A percentile compares a stretch with the other conserved stretches of the same genome.
phyloP scores from a whole-genome alignment of 37 sponge, comb jelly and placozoan genomes.

The Spongilla lacustris region DNA sequence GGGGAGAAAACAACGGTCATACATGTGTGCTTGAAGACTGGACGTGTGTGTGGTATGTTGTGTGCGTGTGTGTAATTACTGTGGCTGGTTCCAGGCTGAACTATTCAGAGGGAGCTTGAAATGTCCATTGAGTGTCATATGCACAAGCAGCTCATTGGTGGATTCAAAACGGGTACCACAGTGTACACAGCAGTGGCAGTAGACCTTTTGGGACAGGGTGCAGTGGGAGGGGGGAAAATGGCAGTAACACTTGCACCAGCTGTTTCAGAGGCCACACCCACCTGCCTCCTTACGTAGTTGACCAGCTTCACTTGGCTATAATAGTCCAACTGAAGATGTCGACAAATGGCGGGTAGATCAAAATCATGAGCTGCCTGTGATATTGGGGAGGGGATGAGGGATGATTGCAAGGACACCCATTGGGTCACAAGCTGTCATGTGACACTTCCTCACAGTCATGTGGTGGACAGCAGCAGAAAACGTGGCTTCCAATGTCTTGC shows the following conservation, averaged over 20 bases:
- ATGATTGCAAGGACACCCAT: background rate
- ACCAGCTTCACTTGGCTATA: slow-evolving; percentile 69
- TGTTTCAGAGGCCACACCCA: background rate
- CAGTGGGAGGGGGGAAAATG: too few species aligned
- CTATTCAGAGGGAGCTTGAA: slow-evolving; percentile 46
- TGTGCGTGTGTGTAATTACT: slow-evolving; percentile 53
- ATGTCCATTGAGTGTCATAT: slow-evolving; percentile 61
- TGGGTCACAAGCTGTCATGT: background rate
- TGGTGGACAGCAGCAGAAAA: slow-evolving; percentile 25
- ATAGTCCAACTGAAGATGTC: slow-evolving; percentile 39
- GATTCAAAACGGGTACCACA: slow-evolving; percentile 17
- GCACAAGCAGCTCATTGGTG: slow-evolving; percentile 32
- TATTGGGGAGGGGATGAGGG: background rate
- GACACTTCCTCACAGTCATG: slow-evolving; percentile 20
- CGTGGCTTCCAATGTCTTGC: background rate
- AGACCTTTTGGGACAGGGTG: too few species aligned
- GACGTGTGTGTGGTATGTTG: background rate
- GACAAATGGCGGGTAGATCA: background rate
- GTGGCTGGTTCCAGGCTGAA: slow-evolving; percentile 71
- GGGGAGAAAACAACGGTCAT: background rate
- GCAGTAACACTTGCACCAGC: too few species aligned
- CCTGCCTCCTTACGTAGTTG: slow-evolving; percentile 82
- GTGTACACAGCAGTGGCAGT: slow-evolving; percentile 17
- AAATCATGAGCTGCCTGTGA: slow-evolving; percentile 54
- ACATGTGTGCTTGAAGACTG: background rate